Percentiles rank a stretch among this genome's conserved stretches.
These are phyloP conservation scores for Rhinopomastus cyanomelas DNA, from an alignment of 2,113 vertebrate species.

Conservation along the genomic window DNA sequence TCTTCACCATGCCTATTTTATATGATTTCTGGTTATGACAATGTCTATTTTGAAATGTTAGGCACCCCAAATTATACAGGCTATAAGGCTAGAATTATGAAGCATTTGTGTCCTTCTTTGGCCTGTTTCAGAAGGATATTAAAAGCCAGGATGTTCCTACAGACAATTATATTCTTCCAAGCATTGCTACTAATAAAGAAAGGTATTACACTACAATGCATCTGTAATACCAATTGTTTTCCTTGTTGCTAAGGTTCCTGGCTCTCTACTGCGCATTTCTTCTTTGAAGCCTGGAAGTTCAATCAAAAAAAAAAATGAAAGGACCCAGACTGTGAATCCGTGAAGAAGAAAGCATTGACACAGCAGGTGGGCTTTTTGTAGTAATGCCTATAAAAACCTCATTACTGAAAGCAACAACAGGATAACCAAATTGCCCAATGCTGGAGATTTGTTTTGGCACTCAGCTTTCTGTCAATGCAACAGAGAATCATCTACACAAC, in stretches of 20 bases:
- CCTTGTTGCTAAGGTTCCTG: conserved; percentile 17
- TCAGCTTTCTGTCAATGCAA: conserved; percentile 15
- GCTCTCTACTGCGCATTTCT: conserved; percentile 1
- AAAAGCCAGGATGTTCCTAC: background rate
- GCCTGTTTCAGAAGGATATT: conserved; percentile 1
- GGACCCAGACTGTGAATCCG: conserved; percentile 4
- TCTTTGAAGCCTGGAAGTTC: conserved; percentile 50
- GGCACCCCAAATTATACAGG: background rate
- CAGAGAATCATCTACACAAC: background rate
- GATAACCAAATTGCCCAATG: background rate
- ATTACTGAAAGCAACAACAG: conserved; percentile 37
- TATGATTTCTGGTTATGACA: background rate
- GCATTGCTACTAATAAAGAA: conserved; percentile 14
- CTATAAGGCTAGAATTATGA: background rate
- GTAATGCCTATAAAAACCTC: conserved; percentile 47
- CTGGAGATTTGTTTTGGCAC: conserved; percentile 15
- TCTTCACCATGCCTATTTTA: background rate
- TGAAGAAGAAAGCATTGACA: conserved; percentile 39
- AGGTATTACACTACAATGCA: background rate
- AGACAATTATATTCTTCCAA: background rate
- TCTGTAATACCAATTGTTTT: background rate
- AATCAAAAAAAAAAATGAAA: conserved; percentile 3
- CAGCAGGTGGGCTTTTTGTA: conserved; percentile 52
- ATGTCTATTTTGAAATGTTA: background rate
- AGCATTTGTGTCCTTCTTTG: background rate